Conservation (phyloP, 2,797 vertebrate species). For the Hybognathus amarus region DNA sequence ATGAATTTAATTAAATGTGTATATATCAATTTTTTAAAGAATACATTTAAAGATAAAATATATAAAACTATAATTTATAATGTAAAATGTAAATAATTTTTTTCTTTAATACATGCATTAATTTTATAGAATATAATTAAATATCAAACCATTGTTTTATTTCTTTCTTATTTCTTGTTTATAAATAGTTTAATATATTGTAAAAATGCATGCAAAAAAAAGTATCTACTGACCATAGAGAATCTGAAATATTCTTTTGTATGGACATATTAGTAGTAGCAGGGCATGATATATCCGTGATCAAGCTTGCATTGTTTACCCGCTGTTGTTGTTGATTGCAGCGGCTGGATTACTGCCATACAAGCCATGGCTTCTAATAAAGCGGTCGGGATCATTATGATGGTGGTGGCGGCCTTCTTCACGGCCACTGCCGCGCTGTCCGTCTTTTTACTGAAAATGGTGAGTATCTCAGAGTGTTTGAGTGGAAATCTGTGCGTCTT, state of each 20-base stretch:
- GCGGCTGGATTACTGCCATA: constrained; percentile 91
- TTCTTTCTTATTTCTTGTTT: neutral
- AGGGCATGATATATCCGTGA: neutral
- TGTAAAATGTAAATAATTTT: neutral
- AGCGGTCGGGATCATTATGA: constrained; percentile 86
- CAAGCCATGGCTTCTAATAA: constrained; percentile 47
- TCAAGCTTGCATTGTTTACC: neutral
- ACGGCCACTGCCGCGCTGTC: constrained; percentile 84
- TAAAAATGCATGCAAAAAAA: neutral
- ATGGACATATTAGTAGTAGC: neutral
- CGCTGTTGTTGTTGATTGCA: constrained; percentile 58
- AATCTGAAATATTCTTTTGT: neutral
- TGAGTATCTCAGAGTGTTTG: constrained; percentile 58
- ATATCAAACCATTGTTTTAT: neutral
- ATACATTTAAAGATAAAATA: neutral
- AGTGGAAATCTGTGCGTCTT: neutral
- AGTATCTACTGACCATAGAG: neutral
- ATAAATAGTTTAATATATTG: neutral
- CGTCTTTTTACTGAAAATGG: constrained; percentile 90
- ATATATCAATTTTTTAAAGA: neutral
- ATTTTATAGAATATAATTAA: neutral
- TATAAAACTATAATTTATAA: neutral
- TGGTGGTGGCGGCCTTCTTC: constrained; percentile 91
- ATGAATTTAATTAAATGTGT: neutral
- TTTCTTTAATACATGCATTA: neutral